Evolutionary conservation across 1,140 invertebrate genomes (phyloP), one percentile per base, ranked within the genome.

Genomic region (Tetragnatha versicolor): DNA sequence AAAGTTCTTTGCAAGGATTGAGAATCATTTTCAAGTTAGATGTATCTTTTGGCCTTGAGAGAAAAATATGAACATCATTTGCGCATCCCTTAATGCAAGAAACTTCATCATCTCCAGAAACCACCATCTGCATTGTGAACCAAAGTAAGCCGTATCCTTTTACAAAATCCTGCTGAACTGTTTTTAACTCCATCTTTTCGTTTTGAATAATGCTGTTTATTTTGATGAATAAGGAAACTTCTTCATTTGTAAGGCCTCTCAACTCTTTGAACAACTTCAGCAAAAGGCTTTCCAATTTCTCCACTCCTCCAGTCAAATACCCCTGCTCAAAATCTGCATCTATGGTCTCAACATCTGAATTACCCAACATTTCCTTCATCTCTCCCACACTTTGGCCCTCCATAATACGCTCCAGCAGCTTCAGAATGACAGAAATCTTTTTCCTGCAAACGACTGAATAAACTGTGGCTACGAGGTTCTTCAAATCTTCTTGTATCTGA

Each of bases 401-500:
- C 9, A 60, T 17, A 17, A 79, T 27, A 39, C 58, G 37, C 2
- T 69, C 31, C 22, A 79, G 31, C 0, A 66, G 14, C 10, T 3
- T 9, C 35, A 35, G 27, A 42, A 55, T 55, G 10, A 33, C 22
- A 27, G 17, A 33, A 7, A 25, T 68, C 35, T 66, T 37, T 10
- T 27, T 61, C 25, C 35, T 47, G 22, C 10, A 49, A 33, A 79
- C 20, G 47, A 61, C 49, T 29, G 53, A 47, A 29, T 20, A 31
- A 9, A 79, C 31, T 12, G 55, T 12, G 33, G 47, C n/a, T 9
- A 35, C 20, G 0, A 79, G 10, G 25, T 79, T 79, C 10, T 35
- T 68, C 5, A 69, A 25, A 29, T 79, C 76, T 2, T 79, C 69
- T 51, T 58, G 49, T 22, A 79, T 35, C 25, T 45, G 39, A 4